Percentiles rank a stretch among this genome's conserved stretches.
Evolutionary conservation across 1,140 invertebrate species (phyloP).

Genomic region (Trissolcus basalis): DNA sequence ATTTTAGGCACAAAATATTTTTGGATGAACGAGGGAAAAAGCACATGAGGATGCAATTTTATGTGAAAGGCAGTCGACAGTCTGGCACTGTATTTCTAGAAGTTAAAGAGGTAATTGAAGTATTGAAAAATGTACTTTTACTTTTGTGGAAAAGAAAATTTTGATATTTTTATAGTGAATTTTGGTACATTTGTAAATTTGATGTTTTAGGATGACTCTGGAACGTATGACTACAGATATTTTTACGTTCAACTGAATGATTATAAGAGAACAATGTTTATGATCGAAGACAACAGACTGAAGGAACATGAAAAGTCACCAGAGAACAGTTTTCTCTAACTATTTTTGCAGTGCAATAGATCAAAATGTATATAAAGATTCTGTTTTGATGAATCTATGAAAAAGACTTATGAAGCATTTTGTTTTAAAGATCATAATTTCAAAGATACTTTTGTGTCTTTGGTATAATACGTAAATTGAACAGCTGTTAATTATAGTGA

Average conservation of each 20-base stretch:
- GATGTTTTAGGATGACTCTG: conserved; percentile 82
- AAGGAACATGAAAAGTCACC: conserved; percentile 2
- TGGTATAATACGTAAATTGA: no score
- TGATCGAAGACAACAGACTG: conserved; percentile 84
- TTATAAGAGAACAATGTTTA: conserved; percentile 82
- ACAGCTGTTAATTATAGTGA: no score
- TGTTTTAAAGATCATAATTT: no score
- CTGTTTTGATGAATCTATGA: no score
- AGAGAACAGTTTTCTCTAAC: no score
- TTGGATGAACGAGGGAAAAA: conserved; percentile 83
- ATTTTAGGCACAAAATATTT: conserved; percentile 82
- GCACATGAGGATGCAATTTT: conserved; percentile 92
- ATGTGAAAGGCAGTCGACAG: conserved; percentile 87
- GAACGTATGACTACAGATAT: conserved; percentile 88
- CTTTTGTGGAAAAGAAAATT: no score
- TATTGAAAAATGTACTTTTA: no score
- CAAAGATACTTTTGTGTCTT: no score
- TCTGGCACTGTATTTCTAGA: conserved; percentile 90
- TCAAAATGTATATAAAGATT: no score
- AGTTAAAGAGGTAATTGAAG: conserved; percentile 86
- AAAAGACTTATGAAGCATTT: no score
- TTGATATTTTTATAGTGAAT: no score
- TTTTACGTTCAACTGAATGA: conserved; percentile 89
- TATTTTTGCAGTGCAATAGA: no score
- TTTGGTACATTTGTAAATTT: conserved; percentile 1